phyloP scores from a whole-genome alignment of 2,113 vertebrate genomes.

The Prunella fulvescens region DNA sequence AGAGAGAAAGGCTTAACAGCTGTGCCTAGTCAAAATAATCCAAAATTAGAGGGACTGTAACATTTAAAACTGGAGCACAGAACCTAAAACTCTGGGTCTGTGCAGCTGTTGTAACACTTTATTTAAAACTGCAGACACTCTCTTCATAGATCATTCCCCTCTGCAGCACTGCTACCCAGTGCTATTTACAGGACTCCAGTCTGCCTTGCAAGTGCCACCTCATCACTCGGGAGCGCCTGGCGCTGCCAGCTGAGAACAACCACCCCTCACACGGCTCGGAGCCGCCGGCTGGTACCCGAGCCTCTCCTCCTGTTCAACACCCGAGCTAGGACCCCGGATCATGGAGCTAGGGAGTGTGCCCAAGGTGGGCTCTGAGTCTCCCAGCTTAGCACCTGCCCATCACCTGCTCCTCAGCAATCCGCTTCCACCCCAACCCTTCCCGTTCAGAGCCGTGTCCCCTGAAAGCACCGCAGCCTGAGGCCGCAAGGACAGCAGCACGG shows the following conservation, averaged over 20 bases:
- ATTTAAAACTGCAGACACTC: slow-evolving; percentile 48
- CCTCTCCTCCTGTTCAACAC: not conserved
- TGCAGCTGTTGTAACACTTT: slow-evolving; percentile 37
- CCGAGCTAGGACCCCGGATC: accelerated
- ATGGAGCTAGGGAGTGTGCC: accelerated
- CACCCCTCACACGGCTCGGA: accelerated
- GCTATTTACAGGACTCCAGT: slow-evolving; percentile 45
- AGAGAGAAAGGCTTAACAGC: slow-evolving; percentile 18
- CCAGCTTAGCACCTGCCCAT: not conserved
- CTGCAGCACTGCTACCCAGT: slow-evolving; percentile 21
- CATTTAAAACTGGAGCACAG: slow-evolving; percentile 41
- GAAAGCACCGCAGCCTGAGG: accelerated
- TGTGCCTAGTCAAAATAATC: slow-evolving; percentile 46
- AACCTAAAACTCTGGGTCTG: slow-evolving; percentile 17
- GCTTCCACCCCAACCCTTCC: not conserved
- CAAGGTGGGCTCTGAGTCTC: not conserved
- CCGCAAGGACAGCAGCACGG: not conserved
- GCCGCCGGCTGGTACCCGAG: not conserved
- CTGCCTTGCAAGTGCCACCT: slow-evolving; percentile 56
- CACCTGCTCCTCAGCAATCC: not conserved
- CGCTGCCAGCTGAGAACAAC: slow-evolving; percentile 8
- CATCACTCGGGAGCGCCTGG: not conserved
- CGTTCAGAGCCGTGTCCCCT: accelerated
- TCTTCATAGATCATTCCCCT: slow-evolving; percentile 50
- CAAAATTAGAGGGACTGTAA: slow-evolving; percentile 50